Conservation (phyloP, 2,888 invertebrate genomes). For the Harpagoxenus sublaevis region DNA sequence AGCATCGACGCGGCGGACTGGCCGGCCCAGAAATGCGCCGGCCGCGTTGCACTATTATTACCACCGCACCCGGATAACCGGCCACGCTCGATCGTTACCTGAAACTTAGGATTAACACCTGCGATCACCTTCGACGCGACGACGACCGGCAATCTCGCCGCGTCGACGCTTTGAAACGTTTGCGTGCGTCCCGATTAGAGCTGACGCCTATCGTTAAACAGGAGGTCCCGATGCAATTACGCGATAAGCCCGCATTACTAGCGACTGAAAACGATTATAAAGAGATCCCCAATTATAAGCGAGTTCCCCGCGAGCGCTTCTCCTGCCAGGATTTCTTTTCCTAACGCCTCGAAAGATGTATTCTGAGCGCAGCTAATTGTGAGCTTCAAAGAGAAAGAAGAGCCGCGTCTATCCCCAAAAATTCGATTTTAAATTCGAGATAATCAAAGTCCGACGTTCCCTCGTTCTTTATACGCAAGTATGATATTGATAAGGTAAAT, state of each 20-base stretch:
- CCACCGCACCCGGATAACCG: constrained; percentile 14
- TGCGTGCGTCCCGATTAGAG: background rate
- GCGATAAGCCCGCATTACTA: background rate
- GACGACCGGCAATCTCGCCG: constrained; percentile 7
- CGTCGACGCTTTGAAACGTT: constrained; percentile 15
- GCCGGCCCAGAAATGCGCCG: constrained; percentile 13
- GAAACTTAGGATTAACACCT: constrained; percentile 42
- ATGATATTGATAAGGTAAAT: background rate
- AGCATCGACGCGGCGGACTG: constrained; percentile 7
- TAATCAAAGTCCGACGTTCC: background rate
- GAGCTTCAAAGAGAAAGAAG: background rate
- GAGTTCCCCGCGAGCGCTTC: background rate
- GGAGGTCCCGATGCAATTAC: constrained; percentile 18
- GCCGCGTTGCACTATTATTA: constrained; percentile 26
- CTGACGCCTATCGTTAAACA: constrained; percentile 32
- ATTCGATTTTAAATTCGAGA: background rate
- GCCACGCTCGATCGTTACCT: constrained; percentile 24
- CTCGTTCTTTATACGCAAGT: constrained; percentile 1
- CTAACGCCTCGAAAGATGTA: background rate
- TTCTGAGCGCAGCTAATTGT: background rate
- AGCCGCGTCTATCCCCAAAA: background rate
- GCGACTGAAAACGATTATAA: constrained; percentile 1
- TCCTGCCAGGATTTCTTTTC: background rate
- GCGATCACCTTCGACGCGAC: constrained; percentile 7
- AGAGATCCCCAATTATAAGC: constrained; percentile 3